Evolutionary conservation across 2,888 invertebrate species (phyloP), one percentile per base, ranked within the genome.

Genomic region (Andrena fulva): DNA sequence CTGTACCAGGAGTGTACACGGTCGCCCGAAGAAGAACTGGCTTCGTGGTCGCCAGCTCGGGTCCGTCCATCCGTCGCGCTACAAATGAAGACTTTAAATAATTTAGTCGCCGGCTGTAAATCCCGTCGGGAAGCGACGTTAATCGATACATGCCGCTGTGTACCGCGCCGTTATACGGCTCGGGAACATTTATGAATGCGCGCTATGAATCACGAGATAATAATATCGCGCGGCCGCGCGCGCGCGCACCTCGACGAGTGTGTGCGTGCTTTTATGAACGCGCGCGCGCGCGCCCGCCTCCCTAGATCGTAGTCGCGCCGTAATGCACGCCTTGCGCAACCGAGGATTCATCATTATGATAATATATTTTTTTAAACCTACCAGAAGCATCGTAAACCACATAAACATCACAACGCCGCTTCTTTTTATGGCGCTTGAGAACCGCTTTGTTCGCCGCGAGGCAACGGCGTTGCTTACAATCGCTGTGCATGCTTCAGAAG

Each of bases 1-100:
- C 66, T 88, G 88, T 88, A 88, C 87, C 60, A 52, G 62, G 50
- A 85, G 80, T 82, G 81, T 83, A 82, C 74, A 80, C 71, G 71
- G 80, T 87, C 80, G 85, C 68, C 63, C 79, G 83, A 85, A 82
- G 84, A 84, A 88, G 88, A 87, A 86, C 87, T 87, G 87, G 85
- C 82, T 90, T 82, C 83, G 87, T 80, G 87, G 84, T 85, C 89
- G 82, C 85, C 83, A 85, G 84, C 85, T 81, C 87, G 90, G 89
- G 89, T 91, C 90, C 82, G 87, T 87, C 85, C 88, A 86, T 86
- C 84, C 83, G 86, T 85, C 87, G 85, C 86, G 89, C 85, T 89
- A 90, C 91, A 91, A 92, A 93, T 93, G 91, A 92, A 93, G 92
- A 92, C 92, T 92, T 93, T 91, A 92, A 93, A 93, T 93, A 93